Base-by-base conservation (phyloP, 2,797 vertebrate genomes). In the Enteromius afrohamiltoni region DNA sequence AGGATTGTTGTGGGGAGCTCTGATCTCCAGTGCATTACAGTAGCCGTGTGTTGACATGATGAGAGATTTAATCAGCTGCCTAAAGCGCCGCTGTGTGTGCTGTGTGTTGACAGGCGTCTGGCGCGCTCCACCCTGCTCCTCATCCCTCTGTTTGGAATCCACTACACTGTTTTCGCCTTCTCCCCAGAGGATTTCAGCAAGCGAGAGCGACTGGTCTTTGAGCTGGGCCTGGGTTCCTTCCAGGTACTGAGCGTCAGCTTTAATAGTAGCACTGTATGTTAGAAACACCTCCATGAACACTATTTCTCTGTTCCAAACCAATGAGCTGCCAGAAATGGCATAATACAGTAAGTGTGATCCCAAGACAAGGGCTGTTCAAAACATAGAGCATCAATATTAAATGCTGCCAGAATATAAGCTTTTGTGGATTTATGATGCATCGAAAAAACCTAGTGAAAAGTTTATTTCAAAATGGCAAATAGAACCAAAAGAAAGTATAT, bases 151-250 rank as follows among this genome's bases (percentile, higher is more conserved):
- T 99, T 99, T 42, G 98, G 98, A 85, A 98, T 99, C 90, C 98
- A 99, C 93, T 99, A 99, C 95, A 99, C 98, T 0, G 97, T 99
- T 64, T 99, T 99, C 58, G 97, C 98, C 90, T 99, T 99, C 92
- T 98, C 97, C 34, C 98, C 98, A 0, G 98, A 99, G 92, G 96
- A 98, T 0, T 96, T 99, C 92, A 99, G 97, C 91, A 97, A 98
- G 92, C 88, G 95, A 86, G 98, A 99, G 92, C 94, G 98, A 58
- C 95, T 99, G 67, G 97, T 99, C 77, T 99, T 99, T 87, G 98
- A 99, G 83, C 90, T 99, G 89, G 98, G 98, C 76, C 95, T 99
- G 51, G 98, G 98, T 82, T 99, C 98, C 70, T 99, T 99, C 91
- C 98, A 99, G 97, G 98, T 98, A 78, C 53, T 37, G 40, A 70